These are phyloP conservation scores for Limanda limanda DNA, from an alignment of 2,113 vertebrate species.

Conservation along the genomic window DNA sequence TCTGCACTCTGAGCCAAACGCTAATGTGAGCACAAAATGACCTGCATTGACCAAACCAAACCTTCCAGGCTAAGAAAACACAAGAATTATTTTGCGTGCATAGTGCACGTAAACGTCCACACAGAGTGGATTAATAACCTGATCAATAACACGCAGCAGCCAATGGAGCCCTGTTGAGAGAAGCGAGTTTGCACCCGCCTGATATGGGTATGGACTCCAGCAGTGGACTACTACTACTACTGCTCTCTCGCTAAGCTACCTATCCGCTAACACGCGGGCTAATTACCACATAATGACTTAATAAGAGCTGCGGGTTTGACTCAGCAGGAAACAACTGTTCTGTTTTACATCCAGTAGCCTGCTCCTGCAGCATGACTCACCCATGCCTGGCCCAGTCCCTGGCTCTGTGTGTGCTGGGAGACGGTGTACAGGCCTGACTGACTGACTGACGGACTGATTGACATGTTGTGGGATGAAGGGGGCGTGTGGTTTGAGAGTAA, in stretches of 20 bases:
- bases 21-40: slow-evolving; percentile 36
- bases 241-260: slow-evolving; percentile 51
- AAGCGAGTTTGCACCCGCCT: slow-evolving; percentile 27
- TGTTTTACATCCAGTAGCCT: slow-evolving; percentile 78
- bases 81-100: slow-evolving; percentile 7
- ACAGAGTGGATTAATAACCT: slow-evolving; percentile 40
- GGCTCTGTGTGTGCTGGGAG: slow-evolving; percentile 39
- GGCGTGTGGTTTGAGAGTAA: slow-evolving; percentile 34
- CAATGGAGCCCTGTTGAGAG: slow-evolving; percentile 19
- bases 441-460: slow-evolving; percentile 32
- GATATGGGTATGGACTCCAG: slow-evolving; percentile 19
- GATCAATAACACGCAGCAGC: slow-evolving; percentile 34
- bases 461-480: slow-evolving; percentile 22
- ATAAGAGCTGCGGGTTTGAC: slow-evolving; percentile 76
- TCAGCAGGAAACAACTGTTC: slow-evolving; percentile 76
- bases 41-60: slow-evolving; percentile 43
- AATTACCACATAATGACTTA: slow-evolving; percentile 79
- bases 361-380: slow-evolving; percentile 74
- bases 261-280: slow-evolving; percentile 71
- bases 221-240: slow-evolving; percentile 25
- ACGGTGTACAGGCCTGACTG: slow-evolving; percentile 38
- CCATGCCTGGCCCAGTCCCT: slow-evolving; percentile 38
- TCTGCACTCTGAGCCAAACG: slow-evolving; percentile 43
- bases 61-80: slow-evolving; percentile 38
- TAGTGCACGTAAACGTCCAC: slow-evolving; percentile 34